Evolutionary conservation across 2,888 invertebrate species (phyloP), one percentile per base, ranked within the genome.

Genomic region (Exephanes ischioxanthus): DNA sequence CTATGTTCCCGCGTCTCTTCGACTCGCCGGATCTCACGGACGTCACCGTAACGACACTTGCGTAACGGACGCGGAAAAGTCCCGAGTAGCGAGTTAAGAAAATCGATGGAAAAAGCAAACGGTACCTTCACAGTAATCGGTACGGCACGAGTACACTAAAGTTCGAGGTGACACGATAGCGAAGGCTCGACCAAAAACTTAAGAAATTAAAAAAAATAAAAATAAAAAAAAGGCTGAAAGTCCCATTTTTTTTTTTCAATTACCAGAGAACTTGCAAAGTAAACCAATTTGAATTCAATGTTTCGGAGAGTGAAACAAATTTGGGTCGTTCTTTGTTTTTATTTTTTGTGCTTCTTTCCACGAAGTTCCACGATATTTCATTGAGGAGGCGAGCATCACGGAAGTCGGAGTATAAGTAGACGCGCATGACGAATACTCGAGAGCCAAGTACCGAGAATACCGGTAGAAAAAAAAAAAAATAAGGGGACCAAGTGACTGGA

Each of bases 391-490:
- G 7, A n/a, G 14, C n/a, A 33, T 51, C 37, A 19, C 58, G 53
- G 67, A 77, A 80, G 70, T 80, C 11, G n/a, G 45, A 75, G 16
- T 5, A 6, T 6, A 37, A 26, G 30, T n/a, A 72, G 33, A 53
- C 72, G 19, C 11, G 72, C 76, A 71, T 85, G 79, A 83, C 82
- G 85, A 76, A 80, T 80, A 78, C 22, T 51, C 30, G 45, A 7
- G 41, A 58, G n/a, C 48, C 22, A 67, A 67, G 58, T 85, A 85
- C 85, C 67, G 63, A 71, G 80, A 85, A 83, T 80, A 77, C 61
- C 79, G 85, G 33, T 67, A 30, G 55, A 30, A 58, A 79, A 67
- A 71, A 58, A 30, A 58, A 79, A 67, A 71, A 58, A 70, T 71
- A 53, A 33, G 51, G 22, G n/a, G n/a, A 71, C 68, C 19, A 58